Evolutionary conservation across 2,113 vertebrate genomes (phyloP).

Genomic region (human): DNA sequence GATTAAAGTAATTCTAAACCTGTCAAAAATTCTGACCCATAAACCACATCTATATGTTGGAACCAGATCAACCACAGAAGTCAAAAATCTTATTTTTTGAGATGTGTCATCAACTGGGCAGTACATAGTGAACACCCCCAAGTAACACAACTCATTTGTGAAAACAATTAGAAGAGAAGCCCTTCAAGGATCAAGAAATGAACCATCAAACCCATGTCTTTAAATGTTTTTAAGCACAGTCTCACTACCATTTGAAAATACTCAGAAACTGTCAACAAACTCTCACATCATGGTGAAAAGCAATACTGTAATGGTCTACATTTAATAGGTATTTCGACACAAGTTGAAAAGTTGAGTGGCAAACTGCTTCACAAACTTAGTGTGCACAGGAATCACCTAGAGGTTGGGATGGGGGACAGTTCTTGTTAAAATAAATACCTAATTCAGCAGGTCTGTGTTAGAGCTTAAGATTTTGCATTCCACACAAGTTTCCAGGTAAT

Average conservation of each 20-base stretch:
- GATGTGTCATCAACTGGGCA: neutral
- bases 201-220: neutral
- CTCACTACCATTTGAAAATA: neutral
- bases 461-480: neutral
- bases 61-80: neutral
- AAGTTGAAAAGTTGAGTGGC: neutral
- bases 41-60: neutral
- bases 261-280: neutral
- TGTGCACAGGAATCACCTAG: too few relatives aligned
- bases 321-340: neutral
- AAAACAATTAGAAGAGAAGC: neutral
- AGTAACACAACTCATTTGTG: neutral
- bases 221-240: neutral
- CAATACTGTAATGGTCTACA: neutral
- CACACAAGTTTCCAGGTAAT: neutral
- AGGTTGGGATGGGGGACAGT: rapidly evolving
- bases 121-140: neutral
- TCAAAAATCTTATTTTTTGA: constrained; percentile 57
- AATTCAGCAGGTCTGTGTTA: neutral
- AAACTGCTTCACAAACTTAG: neutral
- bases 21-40: constrained; percentile 48
- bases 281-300: neutral
- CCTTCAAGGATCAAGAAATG: neutral
- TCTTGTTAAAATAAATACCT: neutral
- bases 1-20: constrained; percentile 60